These are phyloP conservation scores for Leptarthrus brevirostris DNA, from an alignment of 2,888 invertebrate genomes.

Conservation along the genomic window DNA sequence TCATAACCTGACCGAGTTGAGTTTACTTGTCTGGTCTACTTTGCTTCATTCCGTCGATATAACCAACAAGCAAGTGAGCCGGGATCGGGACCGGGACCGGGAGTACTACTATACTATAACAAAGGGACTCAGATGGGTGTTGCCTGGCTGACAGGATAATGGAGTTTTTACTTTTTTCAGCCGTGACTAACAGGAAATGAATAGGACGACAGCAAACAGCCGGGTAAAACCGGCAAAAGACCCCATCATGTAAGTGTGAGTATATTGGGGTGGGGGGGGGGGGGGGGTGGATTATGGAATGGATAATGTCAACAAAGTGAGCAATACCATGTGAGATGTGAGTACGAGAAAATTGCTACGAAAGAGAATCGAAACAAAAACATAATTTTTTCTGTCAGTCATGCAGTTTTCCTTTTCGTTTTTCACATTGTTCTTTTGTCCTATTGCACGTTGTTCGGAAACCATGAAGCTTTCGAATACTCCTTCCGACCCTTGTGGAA, in stretches of 20 bases:
- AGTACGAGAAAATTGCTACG: background rate
- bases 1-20: no score
- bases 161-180: background rate
- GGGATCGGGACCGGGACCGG: no score
- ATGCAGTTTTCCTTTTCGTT: background rate
- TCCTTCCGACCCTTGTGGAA: no score
- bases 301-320: conserved; percentile 3
- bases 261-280: no score
- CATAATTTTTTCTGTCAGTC: conserved; percentile 9
- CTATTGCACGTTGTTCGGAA: background rate
- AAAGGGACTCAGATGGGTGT: background rate
- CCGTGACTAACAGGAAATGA: background rate
- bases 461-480: background rate
- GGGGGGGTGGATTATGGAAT: no score
- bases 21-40: no score
- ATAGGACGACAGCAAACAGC: no score
- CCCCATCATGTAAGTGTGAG: no score
- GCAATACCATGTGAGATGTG: background rate
- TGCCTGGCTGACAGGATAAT: background rate
- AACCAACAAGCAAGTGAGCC: no score
- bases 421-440: background rate
- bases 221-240: no score
- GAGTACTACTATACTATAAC: no score
- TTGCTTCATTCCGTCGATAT: no score
- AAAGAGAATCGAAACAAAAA: conserved; percentile 22